Base-by-base conservation (phyloP, 1,140 invertebrate species). In the Cydia fagiglandana region DNA sequence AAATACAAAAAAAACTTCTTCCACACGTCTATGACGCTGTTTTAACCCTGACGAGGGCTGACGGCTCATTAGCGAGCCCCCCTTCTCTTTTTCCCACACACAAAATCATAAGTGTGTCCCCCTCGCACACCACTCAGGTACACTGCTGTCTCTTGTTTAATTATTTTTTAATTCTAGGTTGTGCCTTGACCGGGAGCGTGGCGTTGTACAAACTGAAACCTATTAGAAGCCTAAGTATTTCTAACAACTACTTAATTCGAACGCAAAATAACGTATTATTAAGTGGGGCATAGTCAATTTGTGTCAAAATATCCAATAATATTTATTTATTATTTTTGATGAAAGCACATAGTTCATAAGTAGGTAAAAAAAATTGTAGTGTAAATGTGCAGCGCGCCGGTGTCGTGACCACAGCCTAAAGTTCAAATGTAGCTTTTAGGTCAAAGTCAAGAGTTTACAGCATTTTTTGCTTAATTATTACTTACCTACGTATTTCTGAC, bases 1-100 rank as follows among this genome's bases (percentile, higher is more conserved):
- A 61, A 4, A 41, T 50, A 53, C n/a, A 53, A 24, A 24, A 24
- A 61, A 61, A 61, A 61, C 56, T 61, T 61, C 56, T 61, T 24
- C n/a, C 53, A 61, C 12, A 24, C 56, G 56, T 12, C 56, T 61
- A 61, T 61, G 56, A 61, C 56, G 56, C 56, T 61, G 56, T 61
- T 61, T 61, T 61, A 61, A 20, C 56, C 56, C 56, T 61, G 56
- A 61, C 56, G 56, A 61, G 56, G 56, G 56, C 56, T 61, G 56
- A 61, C 56, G 56, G 56, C 56, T 61, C 56, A 61, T 61, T 61
- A 61, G 56, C 20, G 9, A 10, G 56, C 15, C 20, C 56, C 12
- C n/a, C 5, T 12, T 61, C 53, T 61, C 56, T 61, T 61, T 61
- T 61, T 24, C 56, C 56, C 20, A 61, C 56, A 61, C 20, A 10